Percentiles rank a stretch among this genome's conserved stretches.
These are phyloP conservation scores for Cephus sareptanus DNA, from an alignment of 2,888 invertebrate genomes.

Conservation along the genomic window DNA sequence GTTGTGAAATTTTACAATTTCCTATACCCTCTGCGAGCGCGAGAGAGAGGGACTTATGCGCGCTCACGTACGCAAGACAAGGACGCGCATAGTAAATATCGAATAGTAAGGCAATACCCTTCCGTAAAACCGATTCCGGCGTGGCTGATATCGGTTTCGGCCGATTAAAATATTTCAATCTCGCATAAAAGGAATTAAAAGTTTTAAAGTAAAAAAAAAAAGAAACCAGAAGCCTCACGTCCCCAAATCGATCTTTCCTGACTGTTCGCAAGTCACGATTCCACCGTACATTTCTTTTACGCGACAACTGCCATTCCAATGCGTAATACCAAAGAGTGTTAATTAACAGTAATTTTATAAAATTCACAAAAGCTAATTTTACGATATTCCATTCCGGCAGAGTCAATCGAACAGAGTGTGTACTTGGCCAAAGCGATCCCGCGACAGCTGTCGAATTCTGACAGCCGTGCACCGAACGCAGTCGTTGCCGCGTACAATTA, in stretches of 20 bases:
- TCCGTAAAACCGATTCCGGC: not conserved
- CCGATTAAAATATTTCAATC: too few relatives aligned
- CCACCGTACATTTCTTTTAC: not conserved
- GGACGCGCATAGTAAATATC: not conserved
- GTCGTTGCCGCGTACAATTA: not conserved
- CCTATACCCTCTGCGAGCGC: not conserved
- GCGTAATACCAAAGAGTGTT: not conserved
- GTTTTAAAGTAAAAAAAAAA: not conserved
- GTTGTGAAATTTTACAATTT: not conserved
- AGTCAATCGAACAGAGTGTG: not conserved
- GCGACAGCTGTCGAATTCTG: not conserved
- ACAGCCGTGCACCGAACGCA: not conserved
- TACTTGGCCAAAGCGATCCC: not conserved
- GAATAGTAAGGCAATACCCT: not conserved
- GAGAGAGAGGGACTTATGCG: not conserved
- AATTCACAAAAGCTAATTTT: not conserved
- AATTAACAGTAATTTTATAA: not conserved
- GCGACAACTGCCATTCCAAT: not conserved
- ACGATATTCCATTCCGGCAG: not conserved
- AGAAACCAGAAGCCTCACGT: not conserved
- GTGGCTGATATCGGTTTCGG: not conserved
- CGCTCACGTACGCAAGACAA: not conserved
- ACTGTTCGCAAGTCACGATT: not conserved
- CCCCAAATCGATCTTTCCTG: not conserved
- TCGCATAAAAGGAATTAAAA: not conserved